Evolutionary conservation across 2,888 invertebrate species (phyloP).

Genomic region (Ormyrus thymus): DNA sequence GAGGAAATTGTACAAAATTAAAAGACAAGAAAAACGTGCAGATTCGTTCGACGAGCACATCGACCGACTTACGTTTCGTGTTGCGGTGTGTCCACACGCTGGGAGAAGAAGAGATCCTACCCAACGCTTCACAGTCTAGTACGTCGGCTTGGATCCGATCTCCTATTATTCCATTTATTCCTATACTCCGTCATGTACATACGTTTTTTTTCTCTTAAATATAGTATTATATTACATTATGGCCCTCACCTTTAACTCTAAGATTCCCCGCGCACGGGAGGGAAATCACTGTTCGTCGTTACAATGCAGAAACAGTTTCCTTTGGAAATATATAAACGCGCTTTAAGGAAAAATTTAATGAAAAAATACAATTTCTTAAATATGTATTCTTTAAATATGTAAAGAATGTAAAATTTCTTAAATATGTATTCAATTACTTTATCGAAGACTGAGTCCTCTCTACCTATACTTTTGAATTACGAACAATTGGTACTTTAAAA

Average conservation of each 20-base stretch:
- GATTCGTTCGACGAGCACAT: constrained; percentile 53
- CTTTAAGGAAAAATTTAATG: not conserved
- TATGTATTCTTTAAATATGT: not conserved
- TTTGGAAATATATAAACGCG: not conserved
- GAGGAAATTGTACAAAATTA: constrained; percentile 49
- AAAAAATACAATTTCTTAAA: constrained; percentile 19
- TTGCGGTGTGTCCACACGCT: constrained; percentile 38
- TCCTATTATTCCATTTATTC: constrained; percentile 56
- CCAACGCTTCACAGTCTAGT: constrained; percentile 68
- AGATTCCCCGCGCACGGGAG: constrained; percentile 23
- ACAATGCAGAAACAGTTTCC: constrained; percentile 27
- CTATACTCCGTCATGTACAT: constrained; percentile 53
- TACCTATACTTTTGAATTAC: constrained; percentile 37
- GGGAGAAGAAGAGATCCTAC: constrained; percentile 51
- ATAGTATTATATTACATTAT: constrained; percentile 52
- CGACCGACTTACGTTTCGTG: constrained; percentile 35
- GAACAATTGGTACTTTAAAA: constrained; percentile 24
- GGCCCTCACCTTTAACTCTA: not conserved
- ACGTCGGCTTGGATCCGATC: constrained; percentile 69
- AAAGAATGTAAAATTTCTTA: constrained; percentile 19
- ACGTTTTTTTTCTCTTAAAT: constrained; percentile 48
- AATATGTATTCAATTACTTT: constrained; percentile 35
- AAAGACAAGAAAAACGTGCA: constrained; percentile 24
- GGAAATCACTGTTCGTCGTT: constrained; percentile 51
- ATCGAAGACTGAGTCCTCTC: constrained; percentile 54